These are phyloP conservation scores for Plagodis pulveraria DNA, from an alignment of 2,888 invertebrate genomes.

Conservation along the genomic window DNA sequence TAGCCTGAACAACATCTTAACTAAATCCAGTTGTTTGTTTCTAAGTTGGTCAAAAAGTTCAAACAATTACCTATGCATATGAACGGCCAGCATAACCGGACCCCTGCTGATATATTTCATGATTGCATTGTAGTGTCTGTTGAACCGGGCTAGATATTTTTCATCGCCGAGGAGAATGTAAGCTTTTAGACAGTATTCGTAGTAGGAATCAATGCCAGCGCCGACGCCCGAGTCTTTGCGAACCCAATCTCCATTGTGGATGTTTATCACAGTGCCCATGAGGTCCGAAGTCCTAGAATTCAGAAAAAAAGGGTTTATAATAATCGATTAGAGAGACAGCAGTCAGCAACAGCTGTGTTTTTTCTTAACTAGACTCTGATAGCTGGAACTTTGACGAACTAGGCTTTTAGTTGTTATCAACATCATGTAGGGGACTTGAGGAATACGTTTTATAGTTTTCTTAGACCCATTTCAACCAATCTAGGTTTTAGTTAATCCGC, in stretches of 20 bases:
- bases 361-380: too few relatives aligned
- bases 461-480: too few relatives aligned
- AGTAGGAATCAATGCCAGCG: constrained; percentile 99
- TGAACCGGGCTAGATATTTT: constrained; percentile 96
- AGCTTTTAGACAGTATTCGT: constrained; percentile 98
- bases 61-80: constrained; percentile 90
- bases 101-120: constrained; percentile 99
- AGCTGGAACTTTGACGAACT: too few relatives aligned
- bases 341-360: too few relatives aligned
- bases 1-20: too few relatives aligned
- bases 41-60: background rate
- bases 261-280: constrained; percentile 98
- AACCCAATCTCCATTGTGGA: constrained; percentile 99
- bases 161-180: constrained; percentile 98
- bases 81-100: constrained; percentile 97
- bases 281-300: constrained; percentile 88
- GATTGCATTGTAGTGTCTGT: constrained; percentile 96
- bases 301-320: background rate
- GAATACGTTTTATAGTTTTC: too few relatives aligned
- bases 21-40: too few relatives aligned
- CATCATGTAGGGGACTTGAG: too few relatives aligned
- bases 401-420: too few relatives aligned
- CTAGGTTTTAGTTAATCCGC: too few relatives aligned
- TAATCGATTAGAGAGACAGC: background rate
- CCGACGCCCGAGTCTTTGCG: constrained; percentile 98